phyloP scores from a whole-genome alignment of 2,888 invertebrate species.

The Byasa hedistus region DNA sequence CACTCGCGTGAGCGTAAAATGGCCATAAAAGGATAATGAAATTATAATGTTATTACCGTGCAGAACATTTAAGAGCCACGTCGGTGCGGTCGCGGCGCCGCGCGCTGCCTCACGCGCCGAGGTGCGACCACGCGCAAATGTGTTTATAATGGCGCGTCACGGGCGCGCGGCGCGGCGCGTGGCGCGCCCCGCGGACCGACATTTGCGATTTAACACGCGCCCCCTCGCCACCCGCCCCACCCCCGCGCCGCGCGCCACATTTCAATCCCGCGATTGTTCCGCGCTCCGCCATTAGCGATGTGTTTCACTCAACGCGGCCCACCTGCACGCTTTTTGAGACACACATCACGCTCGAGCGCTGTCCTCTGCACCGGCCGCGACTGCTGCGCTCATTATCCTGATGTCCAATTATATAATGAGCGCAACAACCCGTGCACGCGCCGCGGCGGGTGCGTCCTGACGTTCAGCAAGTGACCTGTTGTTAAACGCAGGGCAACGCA shows the following conservation, averaged over 20 bases:
- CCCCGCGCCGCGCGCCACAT: slow-evolving; percentile 23
- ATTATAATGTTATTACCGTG: slow-evolving; percentile 23
- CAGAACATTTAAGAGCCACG: slow-evolving; percentile 15
- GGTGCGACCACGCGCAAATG: slow-evolving; percentile 9
- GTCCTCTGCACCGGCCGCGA: too few species aligned
- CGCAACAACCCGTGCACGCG: too few species aligned
- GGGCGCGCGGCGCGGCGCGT: slow-evolving; percentile 26
- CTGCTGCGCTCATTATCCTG: too few species aligned
- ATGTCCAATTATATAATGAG: too few species aligned
- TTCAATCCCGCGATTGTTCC: slow-evolving; percentile 1
- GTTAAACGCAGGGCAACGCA: too few species aligned
- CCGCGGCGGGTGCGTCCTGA: too few species aligned
- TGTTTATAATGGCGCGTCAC: slow-evolving; percentile 28
- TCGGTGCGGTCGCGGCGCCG: background rate
- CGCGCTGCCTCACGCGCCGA: background rate
- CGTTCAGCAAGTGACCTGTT: too few species aligned
- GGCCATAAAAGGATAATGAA: slow-evolving; percentile 27
- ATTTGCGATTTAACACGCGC: slow-evolving; percentile 41
- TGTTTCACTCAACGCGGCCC: too few species aligned
- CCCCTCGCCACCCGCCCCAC: slow-evolving; percentile 19
- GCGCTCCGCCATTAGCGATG: background rate
- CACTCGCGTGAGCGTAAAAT: slow-evolving; percentile 19
- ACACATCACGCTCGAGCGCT: too few species aligned
- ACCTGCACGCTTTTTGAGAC: too few species aligned
- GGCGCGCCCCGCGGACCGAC: slow-evolving; percentile 27